Percentiles rank a stretch among this genome's conserved stretches.
phyloP scores from a whole-genome alignment of 2,888 invertebrate species.

The Cephus spinipes region DNA sequence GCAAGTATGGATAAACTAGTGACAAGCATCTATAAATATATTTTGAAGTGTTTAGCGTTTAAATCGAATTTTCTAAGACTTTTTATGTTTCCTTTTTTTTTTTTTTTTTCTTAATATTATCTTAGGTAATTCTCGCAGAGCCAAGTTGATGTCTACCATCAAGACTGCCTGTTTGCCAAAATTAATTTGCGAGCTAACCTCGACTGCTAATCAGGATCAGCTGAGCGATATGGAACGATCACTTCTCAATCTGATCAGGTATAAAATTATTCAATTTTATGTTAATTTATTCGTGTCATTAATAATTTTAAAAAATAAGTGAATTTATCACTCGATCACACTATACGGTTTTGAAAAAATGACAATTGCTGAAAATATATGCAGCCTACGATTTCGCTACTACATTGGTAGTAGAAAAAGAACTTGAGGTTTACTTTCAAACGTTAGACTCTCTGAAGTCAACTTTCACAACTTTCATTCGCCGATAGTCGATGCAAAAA shows the following conservation, averaged over 20 bases:
- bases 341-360: background rate
- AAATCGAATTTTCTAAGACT: background rate
- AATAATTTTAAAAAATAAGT: background rate
- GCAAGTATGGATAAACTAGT: slow-evolving; percentile 15
- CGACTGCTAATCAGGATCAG: slow-evolving; percentile 72
- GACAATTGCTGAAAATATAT: background rate
- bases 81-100: background rate
- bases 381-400: background rate
- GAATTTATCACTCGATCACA: background rate
- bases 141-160: slow-evolving; percentile 71
- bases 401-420: background rate
- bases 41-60: background rate
- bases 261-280: slow-evolving; percentile 33
- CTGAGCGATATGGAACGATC: slow-evolving; percentile 74
- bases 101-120: slow-evolving; percentile 18
- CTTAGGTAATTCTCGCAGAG: slow-evolving; percentile 66
- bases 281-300: background rate
- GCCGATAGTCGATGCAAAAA: background rate
- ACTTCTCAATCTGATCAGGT: slow-evolving; percentile 73
- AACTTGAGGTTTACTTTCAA: slow-evolving; percentile 1
- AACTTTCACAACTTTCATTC: slow-evolving; percentile 60
- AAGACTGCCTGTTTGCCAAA: slow-evolving; percentile 76
- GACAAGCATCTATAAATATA: background rate
- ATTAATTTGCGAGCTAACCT: slow-evolving; percentile 75
- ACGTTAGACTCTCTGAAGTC: background rate